Conservation (phyloP, 2,113 vertebrate genomes). For the Cottus gobio region DNA sequence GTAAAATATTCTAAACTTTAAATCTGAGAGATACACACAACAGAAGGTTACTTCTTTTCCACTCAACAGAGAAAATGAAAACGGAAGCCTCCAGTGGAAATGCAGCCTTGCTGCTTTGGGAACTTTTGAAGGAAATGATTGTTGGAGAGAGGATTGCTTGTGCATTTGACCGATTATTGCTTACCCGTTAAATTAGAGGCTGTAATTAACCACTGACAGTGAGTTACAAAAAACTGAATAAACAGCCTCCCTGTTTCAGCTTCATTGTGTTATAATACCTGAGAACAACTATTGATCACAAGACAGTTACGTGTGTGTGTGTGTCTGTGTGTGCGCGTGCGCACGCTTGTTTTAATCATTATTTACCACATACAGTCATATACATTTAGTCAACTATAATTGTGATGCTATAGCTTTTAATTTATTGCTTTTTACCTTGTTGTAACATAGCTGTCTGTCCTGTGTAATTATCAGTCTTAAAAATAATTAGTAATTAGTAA, state of each 20-base stretch:
- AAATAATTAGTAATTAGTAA: not conserved
- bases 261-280: not conserved
- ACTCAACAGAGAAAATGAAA: slow-evolving; percentile 30
- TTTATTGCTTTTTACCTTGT: not conserved
- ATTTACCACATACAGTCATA: not conserved
- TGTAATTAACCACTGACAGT: slow-evolving; percentile 13
- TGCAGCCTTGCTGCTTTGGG: slow-evolving; percentile 1
- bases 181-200: slow-evolving; percentile 12
- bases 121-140: slow-evolving; percentile 33
- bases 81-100: slow-evolving; percentile 33
- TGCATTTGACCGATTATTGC: slow-evolving; percentile 24
- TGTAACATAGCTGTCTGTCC: not conserved
- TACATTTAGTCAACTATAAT: not conserved
- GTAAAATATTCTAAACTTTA: slow-evolving; percentile 31
- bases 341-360: not conserved
- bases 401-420: not conserved
- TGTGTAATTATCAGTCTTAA: not conserved
- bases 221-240: not conserved
- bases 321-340: not conserved
- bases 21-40: slow-evolving; percentile 32
- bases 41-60: not conserved
- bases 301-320: not conserved
- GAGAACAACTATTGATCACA: not conserved
- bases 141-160: slow-evolving; percentile 14
- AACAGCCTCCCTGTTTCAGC: not conserved